Evolutionary conservation across 2,113 vertebrate species (phyloP).

Genomic region (Cinclus mexicanus): DNA sequence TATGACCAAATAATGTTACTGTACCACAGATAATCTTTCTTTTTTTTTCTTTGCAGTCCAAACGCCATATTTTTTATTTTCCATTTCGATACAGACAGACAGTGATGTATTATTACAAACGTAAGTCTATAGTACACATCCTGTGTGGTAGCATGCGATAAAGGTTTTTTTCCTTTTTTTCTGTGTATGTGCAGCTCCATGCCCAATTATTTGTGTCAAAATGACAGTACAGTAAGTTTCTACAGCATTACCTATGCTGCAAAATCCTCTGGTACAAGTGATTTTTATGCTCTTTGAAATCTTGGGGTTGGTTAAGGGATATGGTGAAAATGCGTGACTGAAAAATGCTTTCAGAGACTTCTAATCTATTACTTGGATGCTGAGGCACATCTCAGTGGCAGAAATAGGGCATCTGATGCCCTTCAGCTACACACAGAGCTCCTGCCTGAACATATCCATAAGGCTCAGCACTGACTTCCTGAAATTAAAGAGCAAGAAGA

Average conservation of each 20-base stretch:
- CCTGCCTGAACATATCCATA: conserved; percentile 10
- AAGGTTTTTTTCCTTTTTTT: not conserved
- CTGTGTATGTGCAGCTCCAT: not conserved
- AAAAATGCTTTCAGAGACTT: conserved; percentile 46
- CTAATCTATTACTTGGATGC: conserved; percentile 17
- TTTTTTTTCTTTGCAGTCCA: not conserved
- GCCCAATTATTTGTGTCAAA: conserved; percentile 27
- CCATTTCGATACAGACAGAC: conserved; percentile 9
- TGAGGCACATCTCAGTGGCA: conserved; percentile 27
- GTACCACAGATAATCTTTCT: not conserved
- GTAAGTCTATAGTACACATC: not conserved
- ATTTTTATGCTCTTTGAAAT: conserved; percentile 50
- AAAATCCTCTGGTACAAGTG: conserved; percentile 11
- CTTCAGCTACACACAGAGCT: conserved; percentile 42
- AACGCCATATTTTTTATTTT: not conserved
- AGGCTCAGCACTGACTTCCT: not conserved
- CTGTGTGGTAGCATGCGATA: not conserved
- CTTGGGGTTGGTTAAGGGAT: conserved; percentile 2
- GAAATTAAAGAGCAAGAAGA: conserved; percentile 32
- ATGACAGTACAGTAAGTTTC: not conserved
- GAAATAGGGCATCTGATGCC: conserved; percentile 55
- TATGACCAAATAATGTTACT: not conserved
- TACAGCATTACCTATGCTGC: conserved; percentile 6
- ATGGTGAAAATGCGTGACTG: conserved; percentile 33
- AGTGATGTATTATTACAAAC: conserved; percentile 41